A percentile compares a stretch with the other conserved stretches of the same genome.
Evolutionary conservation across 2,797 vertebrate genomes (phyloP).

Genomic region (Sylvia borin): DNA sequence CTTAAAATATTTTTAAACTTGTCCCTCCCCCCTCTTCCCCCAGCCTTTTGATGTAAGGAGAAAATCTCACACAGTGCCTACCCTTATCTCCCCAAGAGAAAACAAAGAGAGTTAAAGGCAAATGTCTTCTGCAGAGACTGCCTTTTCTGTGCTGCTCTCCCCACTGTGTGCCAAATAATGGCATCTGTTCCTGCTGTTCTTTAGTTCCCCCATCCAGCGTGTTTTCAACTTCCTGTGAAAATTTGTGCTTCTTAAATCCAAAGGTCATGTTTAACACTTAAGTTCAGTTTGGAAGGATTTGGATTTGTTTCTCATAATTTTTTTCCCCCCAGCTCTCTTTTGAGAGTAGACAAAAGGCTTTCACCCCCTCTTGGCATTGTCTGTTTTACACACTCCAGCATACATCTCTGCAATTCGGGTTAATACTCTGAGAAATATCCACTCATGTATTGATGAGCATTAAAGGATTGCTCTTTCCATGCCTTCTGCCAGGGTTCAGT

Average conservation of each 20-base stretch:
- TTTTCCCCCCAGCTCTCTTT: not conserved
- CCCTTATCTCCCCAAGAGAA: constrained; percentile 61
- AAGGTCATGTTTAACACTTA: constrained; percentile 70
- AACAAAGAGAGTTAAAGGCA: constrained; percentile 66
- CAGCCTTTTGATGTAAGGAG: constrained; percentile 39
- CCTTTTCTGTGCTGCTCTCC: constrained; percentile 51
- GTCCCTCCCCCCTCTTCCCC: not conserved
- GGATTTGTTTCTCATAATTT: constrained; percentile 7
- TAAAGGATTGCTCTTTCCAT: not conserved
- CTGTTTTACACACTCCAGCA: not conserved
- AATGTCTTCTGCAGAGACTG: constrained; percentile 64
- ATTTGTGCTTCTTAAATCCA: constrained; percentile 68
- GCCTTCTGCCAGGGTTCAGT: not conserved
- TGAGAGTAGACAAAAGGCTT: constrained; percentile 22
- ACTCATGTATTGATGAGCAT: not conserved
- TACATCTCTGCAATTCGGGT: not conserved
- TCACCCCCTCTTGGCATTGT: not conserved
- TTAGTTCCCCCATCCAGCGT: constrained; percentile 42
- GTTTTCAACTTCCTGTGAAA: constrained; percentile 70
- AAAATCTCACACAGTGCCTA: constrained; percentile 40
- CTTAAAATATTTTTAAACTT: constrained; percentile 44
- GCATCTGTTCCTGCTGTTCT: constrained; percentile 60
- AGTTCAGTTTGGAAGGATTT: constrained; percentile 30
- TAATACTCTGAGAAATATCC: constrained; percentile 22
- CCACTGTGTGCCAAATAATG: constrained; percentile 49